Conservation (phyloP, 2,888 invertebrate species). For the Beris chalybata region DNA sequence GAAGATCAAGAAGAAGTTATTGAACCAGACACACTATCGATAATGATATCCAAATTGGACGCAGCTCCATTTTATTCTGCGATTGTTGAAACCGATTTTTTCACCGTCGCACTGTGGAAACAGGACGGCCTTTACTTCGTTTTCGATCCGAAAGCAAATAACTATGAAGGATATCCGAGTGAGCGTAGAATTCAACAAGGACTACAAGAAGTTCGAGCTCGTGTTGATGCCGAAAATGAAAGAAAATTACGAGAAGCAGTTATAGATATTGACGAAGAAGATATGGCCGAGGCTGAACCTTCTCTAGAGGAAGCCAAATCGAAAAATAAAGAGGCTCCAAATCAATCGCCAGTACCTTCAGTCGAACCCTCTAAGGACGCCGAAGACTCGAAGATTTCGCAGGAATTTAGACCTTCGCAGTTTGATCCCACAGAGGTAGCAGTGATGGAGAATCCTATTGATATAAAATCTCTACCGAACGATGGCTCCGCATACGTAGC, state of each 20-base stretch:
- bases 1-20: background rate
- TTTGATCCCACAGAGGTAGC: too few species aligned
- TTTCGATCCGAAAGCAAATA: conserved; percentile 65
- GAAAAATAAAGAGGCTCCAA: background rate
- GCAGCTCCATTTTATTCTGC: conserved; percentile 18
- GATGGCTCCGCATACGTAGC: conserved; percentile 42
- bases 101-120: conserved; percentile 59
- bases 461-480: conserved; percentile 47
- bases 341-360: background rate
- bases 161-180: conserved; percentile 58
- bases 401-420: background rate
- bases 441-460: background rate
- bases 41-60: background rate
- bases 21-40: conserved; percentile 1
- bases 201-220: conserved; percentile 47
- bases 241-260: background rate
- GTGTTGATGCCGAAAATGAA: conserved; percentile 31
- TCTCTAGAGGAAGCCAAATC: background rate
- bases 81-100: conserved; percentile 40
- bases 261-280: background rate
- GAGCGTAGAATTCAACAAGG: conserved; percentile 41
- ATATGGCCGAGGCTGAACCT: background rate
- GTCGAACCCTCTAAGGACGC: background rate
- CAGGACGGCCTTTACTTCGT: conserved; percentile 59
- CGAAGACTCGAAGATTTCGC: too few species aligned